Evolutionary conservation across 1,140 invertebrate species (phyloP), one percentile per base, ranked within the genome.

Genomic region (Procambarus virginalis): DNA sequence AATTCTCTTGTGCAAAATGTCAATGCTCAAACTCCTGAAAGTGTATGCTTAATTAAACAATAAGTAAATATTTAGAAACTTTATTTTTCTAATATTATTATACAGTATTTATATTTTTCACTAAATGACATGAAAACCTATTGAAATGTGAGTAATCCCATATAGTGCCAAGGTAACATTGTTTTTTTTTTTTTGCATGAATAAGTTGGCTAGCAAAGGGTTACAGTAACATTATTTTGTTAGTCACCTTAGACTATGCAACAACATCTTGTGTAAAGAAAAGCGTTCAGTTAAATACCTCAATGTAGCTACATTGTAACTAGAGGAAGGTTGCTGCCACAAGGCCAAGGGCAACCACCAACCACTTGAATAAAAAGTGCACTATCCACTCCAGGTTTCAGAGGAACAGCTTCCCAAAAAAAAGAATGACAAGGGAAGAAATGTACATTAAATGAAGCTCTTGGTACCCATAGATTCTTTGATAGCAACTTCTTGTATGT

Each of bases 81-180:
- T 73, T 73, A 73, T 73, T 73, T 73, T 73, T n/a, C 68, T 73
- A 73, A 73, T 73, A 34, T 64, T 58, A 58, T 9, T 2, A 68
- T 68, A 34, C 34, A 34, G n/a, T 73, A 34, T 73, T 6, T 22
- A 34, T 73, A 34, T 22, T 68, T 68, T 73, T 34, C 22, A 34
- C 8, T 34, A 8, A 22, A 20, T 68, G 64, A 3, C 6, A 34
- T 4, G n/a, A 10, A 73, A 73, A 6, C 68, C 68, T 34, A n/a
- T 20, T 73, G 68, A 73, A 73, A 8, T 8, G 10, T 9, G 22
- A 73, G 5, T 73, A 73, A 34, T n/a, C n/a, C 10, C 8, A 22
- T 34, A 73, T 4, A 73, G 68, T 5, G n/a, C 22, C 20, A 14
- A 5, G 20, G 68, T 73, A 34, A 34, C 1, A 45, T 5, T 34